Conservation (phyloP, 2,113 vertebrate genomes). For the Nicator chloris region DNA sequence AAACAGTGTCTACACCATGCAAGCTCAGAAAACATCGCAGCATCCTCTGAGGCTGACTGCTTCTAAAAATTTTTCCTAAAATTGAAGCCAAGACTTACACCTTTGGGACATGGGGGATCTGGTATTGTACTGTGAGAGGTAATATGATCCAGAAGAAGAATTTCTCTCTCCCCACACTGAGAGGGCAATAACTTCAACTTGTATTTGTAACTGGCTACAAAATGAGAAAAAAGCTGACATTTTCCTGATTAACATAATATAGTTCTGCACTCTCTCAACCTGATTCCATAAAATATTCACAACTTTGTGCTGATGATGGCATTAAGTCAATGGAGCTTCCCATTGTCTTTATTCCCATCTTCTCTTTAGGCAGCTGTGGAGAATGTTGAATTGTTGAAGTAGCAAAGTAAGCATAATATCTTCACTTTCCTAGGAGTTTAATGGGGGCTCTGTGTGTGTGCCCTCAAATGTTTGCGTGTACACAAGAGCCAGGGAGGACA, state of each 20-base stretch:
- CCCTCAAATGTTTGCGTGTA: neutral
- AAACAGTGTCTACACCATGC: neutral
- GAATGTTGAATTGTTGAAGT: neutral
- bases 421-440: neutral
- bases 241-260: neutral
- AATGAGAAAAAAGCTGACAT: neutral
- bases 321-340: neutral
- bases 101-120: neutral
- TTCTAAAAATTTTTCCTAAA: neutral
- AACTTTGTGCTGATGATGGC: accelerated
- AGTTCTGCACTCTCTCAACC: neutral
- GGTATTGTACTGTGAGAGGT: neutral
- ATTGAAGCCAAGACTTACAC: neutral
- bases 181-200: neutral
- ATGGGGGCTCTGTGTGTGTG: neutral
- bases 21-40: neutral
- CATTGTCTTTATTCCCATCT: neutral
- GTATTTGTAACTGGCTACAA: constrained; percentile 1
- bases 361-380: neutral
- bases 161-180: neutral
- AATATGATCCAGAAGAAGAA: neutral
- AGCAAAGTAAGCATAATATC: neutral
- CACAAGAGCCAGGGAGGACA: neutral
- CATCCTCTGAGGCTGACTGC: neutral
- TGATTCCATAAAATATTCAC: neutral